Percentiles rank a stretch among this genome's conserved stretches.
These are phyloP conservation scores for Lindbergichthys nudifrons DNA, from an alignment of 2,797 vertebrate genomes.

Conservation along the genomic window DNA sequence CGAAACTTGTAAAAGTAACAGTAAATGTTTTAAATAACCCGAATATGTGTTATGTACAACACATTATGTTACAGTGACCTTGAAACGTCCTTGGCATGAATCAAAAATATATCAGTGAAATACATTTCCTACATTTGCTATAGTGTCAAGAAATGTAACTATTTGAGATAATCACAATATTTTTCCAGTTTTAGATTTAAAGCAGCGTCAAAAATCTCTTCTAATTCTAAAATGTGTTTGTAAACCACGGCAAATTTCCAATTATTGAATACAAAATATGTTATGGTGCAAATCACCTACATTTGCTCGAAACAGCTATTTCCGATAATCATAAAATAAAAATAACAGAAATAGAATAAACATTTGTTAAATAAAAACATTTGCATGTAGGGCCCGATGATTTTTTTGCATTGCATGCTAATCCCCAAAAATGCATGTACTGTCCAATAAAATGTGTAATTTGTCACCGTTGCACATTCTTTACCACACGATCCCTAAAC, in stretches of 20 bases:
- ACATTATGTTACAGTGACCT: not conserved
- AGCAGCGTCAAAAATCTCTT: not conserved
- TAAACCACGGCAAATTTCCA: too few species aligned
- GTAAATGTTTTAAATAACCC: not conserved
- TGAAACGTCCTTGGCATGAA: not conserved
- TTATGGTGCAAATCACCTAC: too few species aligned
- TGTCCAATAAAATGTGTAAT: not conserved
- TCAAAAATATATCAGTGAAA: not conserved
- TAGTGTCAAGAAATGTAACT: rapidly evolving
- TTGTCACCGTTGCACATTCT: rapidly evolving
- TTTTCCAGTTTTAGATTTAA: not conserved
- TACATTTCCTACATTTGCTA: not conserved
- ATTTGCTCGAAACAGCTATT: too few species aligned
- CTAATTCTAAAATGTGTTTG: too few species aligned
- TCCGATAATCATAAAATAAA: too few species aligned
- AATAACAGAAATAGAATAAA: too few species aligned
- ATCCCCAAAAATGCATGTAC: not conserved
- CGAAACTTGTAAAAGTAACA: not conserved
- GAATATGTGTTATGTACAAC: not conserved
- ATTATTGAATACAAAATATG: too few species aligned
- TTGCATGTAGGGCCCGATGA: not conserved
- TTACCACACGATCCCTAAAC: not conserved
- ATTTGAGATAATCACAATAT: not conserved
- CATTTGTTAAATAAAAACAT: not conserved
- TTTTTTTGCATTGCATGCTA: not conserved